These are phyloP conservation scores for Drosophila albomicans DNA, from an alignment of 1,140 invertebrate genomes.

Conservation along the genomic window DNA sequence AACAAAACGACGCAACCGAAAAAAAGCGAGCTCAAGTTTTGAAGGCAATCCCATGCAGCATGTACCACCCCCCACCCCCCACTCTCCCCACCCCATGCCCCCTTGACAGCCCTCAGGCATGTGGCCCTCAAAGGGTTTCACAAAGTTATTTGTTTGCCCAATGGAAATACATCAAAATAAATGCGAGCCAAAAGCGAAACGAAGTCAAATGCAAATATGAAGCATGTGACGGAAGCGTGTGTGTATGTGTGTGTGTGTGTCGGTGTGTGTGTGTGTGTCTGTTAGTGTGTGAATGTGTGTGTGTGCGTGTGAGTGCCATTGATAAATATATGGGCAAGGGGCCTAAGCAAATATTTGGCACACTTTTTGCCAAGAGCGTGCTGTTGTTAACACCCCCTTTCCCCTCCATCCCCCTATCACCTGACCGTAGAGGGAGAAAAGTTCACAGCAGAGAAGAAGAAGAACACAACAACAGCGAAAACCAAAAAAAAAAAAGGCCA, in stretches of 20 bases:
- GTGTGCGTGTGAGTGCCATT: slow-evolving; percentile 39
- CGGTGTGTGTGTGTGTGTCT: not conserved
- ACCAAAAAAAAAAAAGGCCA: slow-evolving; percentile 39
- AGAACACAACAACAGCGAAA: slow-evolving; percentile 23
- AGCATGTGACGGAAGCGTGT: slow-evolving; percentile 37
- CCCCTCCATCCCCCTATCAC: not conserved
- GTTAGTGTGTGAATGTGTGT: not conserved
- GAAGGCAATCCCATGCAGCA: not conserved
- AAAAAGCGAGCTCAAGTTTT: not conserved
- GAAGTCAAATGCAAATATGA: slow-evolving; percentile 72
- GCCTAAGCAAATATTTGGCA: slow-evolving; percentile 79
- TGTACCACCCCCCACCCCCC: not conserved
- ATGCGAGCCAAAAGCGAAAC: slow-evolving; percentile 58
- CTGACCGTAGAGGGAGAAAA: not conserved
- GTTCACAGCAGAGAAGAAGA: too few relatives aligned
- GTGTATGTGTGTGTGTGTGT: slow-evolving; percentile 1
- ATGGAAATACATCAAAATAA: slow-evolving; percentile 80
- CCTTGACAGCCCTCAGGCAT: not conserved
- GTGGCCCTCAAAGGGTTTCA: slow-evolving; percentile 40
- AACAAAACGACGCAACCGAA: slow-evolving; percentile 1
- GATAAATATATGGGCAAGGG: slow-evolving; percentile 55
- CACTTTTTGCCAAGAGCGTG: slow-evolving; percentile 52
- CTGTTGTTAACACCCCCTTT: not conserved
- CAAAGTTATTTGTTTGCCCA: slow-evolving; percentile 62
- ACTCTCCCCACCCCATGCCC: too few relatives aligned